Base-by-base conservation (phyloP, 2,888 invertebrate species). In the Argyra leucocephala region DNA sequence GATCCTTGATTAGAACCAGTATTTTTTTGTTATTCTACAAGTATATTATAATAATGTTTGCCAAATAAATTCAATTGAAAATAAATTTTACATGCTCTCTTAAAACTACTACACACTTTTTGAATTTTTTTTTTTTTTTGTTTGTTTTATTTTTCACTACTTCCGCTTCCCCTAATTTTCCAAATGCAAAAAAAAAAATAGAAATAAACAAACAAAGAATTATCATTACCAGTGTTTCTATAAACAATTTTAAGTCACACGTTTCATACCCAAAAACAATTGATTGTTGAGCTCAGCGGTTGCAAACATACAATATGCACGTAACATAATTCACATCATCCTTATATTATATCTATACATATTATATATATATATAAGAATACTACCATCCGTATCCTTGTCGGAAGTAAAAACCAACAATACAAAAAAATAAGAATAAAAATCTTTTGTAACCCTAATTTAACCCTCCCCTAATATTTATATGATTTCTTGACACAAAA, bases 401-500 rank as follows among this genome's bases (percentile, higher is more conserved):
- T 48, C 48, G 48, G 48, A 48, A 48, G 48, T 48, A 48, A 48
- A 15, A 48, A 48, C 48, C 48, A 48, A 48, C 48, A 48, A 48
- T 18, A 48, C 18, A 18, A 48, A 9, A 18, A 48, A 48, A 48
- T 48, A 48, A 48, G 18, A 48, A 15, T 9, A 37, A 37, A 18
- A 48, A 48, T 12, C 18, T 12, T 48, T 48, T 31, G 5, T 48
- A 48, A 48, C 48, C 48, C 48, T 48, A 48, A 15, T 48, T 48
- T 48, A 12, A 48, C 7, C 15, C 48, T 48, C 7, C 48, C 48
- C 48, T 48, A 48, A 18, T 18, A 5, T 18, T 3, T 15, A 48
- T 48, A 3, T 48, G 15, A 48, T n/a, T 9, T 31, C 31, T 10
- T 31, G 5, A 7, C 31, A n/a, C n/a, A n/a, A n/a, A n/a, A n/a